phyloP scores from a whole-genome alignment of 2,797 vertebrate genomes.

The Simalia tracyae region DNA sequence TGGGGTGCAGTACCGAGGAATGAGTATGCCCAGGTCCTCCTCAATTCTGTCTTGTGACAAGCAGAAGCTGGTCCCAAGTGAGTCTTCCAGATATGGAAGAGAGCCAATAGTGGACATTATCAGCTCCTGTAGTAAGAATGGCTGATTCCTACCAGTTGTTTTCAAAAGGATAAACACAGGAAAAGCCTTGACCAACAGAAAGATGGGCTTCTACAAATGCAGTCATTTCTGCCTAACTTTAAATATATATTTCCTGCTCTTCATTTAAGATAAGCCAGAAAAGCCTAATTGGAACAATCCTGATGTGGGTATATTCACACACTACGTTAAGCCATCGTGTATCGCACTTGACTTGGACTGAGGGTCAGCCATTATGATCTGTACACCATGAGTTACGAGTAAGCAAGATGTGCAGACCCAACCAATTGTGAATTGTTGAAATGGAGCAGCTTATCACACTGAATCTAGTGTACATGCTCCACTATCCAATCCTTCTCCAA shows the following conservation, averaged over 20 bases:
- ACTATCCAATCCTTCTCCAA: not conserved
- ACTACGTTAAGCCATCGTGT: not conserved
- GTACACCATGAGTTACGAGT: not conserved
- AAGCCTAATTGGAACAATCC: not conserved
- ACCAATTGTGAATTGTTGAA: not conserved
- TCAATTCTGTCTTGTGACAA: not conserved
- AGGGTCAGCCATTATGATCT: not conserved
- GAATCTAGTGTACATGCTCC: not conserved
- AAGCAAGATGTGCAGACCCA: not conserved
- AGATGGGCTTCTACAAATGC: not conserved
- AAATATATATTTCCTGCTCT: not conserved
- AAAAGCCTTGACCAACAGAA: not conserved
- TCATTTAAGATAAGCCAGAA: not conserved
- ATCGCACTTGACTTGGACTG: not conserved
- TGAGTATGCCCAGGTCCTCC: not conserved
- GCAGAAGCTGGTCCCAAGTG: not conserved
- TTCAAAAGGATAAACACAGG: not conserved
- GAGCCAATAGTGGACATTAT: not conserved
- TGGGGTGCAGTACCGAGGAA: not conserved
- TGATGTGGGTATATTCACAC: not conserved
- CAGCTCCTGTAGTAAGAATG: not conserved
- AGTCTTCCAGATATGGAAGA: not conserved
- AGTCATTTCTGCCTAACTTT: not conserved
- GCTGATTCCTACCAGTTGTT: not conserved
- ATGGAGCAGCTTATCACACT: not conserved